Evolutionary conservation across 2,797 vertebrate genomes (phyloP).

Genomic region (Syngnathus rostellatus): DNA sequence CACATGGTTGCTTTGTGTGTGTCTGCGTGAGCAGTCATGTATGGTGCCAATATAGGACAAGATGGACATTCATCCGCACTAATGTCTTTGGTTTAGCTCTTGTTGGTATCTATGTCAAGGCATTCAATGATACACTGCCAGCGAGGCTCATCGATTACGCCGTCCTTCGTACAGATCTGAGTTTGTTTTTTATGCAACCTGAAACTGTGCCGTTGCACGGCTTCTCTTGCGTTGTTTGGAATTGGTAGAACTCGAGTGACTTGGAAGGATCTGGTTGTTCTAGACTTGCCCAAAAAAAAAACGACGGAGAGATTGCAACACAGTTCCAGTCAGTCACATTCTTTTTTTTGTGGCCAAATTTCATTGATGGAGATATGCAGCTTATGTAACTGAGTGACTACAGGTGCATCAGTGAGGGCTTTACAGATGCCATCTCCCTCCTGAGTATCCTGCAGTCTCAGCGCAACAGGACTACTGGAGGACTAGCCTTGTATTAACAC

Average conservation of each 20-base stretch:
- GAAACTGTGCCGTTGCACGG: slow-evolving; percentile 29
- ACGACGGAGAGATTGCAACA: slow-evolving; percentile 66
- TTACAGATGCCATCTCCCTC: slow-evolving; percentile 40
- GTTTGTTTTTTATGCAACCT: slow-evolving; percentile 45
- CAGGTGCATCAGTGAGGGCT: slow-evolving; percentile 59
- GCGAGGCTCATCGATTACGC: slow-evolving; percentile 52
- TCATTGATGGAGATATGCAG: not conserved
- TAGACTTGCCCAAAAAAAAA: slow-evolving; percentile 98
- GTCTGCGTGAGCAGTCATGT: slow-evolving; percentile 95
- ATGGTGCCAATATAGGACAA: slow-evolving; percentile 98
- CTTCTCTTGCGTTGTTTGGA: slow-evolving; percentile 86
- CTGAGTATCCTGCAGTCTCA: slow-evolving; percentile 64
- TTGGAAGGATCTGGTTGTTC: slow-evolving; percentile 98
- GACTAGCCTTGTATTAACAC: too few species aligned
- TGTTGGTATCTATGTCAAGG: not conserved
- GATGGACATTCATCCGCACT: slow-evolving; percentile 45
- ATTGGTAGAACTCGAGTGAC: slow-evolving; percentile 99
- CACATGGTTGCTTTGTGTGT: slow-evolving; percentile 99
- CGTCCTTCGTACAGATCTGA: slow-evolving; percentile 41
- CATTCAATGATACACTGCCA: slow-evolving; percentile 19
- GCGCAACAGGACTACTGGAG: slow-evolving; percentile 17
- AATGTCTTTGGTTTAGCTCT: not conserved
- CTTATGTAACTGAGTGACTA: slow-evolving; percentile 55
- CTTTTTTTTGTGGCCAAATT: slow-evolving; percentile 5
- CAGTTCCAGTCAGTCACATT: not conserved